Conservation (phyloP, 2,113 vertebrate species). For the Gnathonemus echidnorhynchus region DNA sequence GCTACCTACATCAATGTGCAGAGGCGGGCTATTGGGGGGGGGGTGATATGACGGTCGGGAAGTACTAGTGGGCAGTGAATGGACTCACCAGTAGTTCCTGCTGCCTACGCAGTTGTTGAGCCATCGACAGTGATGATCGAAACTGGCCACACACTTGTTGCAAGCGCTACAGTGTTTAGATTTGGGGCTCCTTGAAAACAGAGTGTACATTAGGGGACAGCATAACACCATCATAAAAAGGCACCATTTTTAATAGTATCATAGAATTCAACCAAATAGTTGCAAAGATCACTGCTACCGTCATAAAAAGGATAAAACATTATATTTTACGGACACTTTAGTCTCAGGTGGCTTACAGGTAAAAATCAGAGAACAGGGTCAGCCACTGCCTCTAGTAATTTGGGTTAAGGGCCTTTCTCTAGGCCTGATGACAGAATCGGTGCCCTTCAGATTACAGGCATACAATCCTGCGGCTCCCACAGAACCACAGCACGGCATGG, state of each 20-base stretch:
- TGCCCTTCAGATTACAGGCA: not conserved
- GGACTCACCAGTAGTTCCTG: conserved; percentile 84
- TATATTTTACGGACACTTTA: not conserved
- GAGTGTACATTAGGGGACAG: not conserved
- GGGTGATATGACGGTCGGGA: not conserved
- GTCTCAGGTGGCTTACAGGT: not conserved
- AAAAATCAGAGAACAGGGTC: not conserved
- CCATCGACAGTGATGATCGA: conserved; percentile 98
- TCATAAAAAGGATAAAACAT: not conserved
- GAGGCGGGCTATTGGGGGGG: not conserved
- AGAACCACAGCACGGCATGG: not conserved
- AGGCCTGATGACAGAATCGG: not conserved
- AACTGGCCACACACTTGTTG: conserved; percentile 92
- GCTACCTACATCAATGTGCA: not conserved
- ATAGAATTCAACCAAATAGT: not conserved
- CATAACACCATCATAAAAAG: not conserved
- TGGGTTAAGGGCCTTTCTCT: not conserved
- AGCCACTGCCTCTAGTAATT: not conserved
- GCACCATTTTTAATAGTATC: not conserved
- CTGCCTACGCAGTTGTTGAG: conserved; percentile 97
- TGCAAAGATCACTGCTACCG: not conserved
- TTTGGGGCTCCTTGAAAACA: conserved; percentile 71
- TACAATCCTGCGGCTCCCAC: not conserved
- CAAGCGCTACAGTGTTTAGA: conserved; percentile 95
- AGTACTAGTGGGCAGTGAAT: not conserved